Evolutionary conservation across 2,113 vertebrate species (phyloP).

Genomic region (Toxotes jaculatrix): DNA sequence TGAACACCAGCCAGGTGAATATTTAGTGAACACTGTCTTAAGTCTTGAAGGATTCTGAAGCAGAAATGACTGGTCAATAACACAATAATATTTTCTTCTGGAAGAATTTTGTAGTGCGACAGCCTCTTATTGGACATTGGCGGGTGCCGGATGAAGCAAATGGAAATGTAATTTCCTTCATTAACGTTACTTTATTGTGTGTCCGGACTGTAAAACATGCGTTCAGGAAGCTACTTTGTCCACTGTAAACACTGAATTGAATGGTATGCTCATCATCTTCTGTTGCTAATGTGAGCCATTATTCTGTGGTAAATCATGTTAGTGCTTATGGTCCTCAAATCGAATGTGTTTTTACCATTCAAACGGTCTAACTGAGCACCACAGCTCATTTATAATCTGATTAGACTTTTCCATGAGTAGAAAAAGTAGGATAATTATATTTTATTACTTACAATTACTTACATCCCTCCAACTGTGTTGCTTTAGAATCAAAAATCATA

Average conservation of each 20-base stretch:
- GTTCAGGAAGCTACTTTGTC: background rate
- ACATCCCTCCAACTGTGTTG: background rate
- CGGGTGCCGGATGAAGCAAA: too few relatives aligned
- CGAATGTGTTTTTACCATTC: background rate
- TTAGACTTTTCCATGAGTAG: background rate
- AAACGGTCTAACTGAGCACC: background rate
- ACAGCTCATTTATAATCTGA: background rate
- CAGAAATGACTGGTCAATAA: too few relatives aligned
- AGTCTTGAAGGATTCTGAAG: background rate
- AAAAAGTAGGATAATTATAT: background rate
- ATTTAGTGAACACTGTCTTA: constrained; percentile 11
- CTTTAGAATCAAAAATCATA: background rate
- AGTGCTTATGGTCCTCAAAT: background rate
- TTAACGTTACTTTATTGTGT: background rate
- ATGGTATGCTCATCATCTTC: background rate
- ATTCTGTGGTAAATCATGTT: background rate
- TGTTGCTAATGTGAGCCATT: background rate
- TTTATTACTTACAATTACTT: background rate
- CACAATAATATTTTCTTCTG: too few relatives aligned
- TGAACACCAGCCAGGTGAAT: constrained; percentile 20
- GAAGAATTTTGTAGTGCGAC: background rate
- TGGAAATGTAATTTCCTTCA: too few relatives aligned
- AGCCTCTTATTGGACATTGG: too few relatives aligned
- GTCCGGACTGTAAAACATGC: background rate
- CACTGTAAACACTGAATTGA: background rate